Conservation (phyloP, 2,113 vertebrate genomes). For the Carassius carassius region DNA sequence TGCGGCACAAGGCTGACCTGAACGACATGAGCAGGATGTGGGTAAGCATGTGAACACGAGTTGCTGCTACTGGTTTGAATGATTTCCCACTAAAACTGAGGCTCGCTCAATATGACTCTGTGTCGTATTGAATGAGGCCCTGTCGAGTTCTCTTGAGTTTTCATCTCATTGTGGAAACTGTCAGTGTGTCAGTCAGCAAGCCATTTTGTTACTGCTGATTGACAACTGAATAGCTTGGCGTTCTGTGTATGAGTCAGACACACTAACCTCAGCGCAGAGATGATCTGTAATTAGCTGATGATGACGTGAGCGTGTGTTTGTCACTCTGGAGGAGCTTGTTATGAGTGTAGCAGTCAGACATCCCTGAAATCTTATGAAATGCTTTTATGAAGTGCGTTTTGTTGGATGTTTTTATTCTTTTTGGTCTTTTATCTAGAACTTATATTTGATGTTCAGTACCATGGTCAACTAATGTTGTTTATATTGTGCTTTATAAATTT, state of each 20-base stretch:
- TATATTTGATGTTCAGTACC: no score
- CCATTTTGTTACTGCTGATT: slow-evolving; percentile 12
- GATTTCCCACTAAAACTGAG: background rate
- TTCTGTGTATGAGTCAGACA: slow-evolving; percentile 14
- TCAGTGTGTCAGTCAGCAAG: slow-evolving; percentile 9
- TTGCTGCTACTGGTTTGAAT: background rate
- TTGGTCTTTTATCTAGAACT: no score
- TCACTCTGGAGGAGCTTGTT: background rate
- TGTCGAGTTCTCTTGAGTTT: background rate
- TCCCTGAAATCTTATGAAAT: background rate
- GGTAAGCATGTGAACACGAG: slow-evolving; percentile 75
- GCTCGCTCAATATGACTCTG: background rate
- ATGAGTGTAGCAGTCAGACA: background rate
- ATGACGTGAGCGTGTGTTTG: background rate
- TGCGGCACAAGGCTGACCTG: slow-evolving; percentile 92
- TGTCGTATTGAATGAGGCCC: slow-evolving; percentile 1
- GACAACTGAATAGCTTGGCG: slow-evolving; percentile 33
- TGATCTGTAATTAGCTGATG: slow-evolving; percentile 37
- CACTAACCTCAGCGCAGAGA: background rate
- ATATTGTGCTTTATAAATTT: no score
- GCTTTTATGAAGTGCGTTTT: no score
- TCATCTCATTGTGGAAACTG: slow-evolving; percentile 22
- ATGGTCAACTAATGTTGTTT: no score
- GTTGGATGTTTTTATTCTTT: no score
- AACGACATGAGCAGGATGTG: slow-evolving; percentile 99